Conservation (phyloP, 2,113 vertebrate genomes). For the Catagonus wagneri region DNA sequence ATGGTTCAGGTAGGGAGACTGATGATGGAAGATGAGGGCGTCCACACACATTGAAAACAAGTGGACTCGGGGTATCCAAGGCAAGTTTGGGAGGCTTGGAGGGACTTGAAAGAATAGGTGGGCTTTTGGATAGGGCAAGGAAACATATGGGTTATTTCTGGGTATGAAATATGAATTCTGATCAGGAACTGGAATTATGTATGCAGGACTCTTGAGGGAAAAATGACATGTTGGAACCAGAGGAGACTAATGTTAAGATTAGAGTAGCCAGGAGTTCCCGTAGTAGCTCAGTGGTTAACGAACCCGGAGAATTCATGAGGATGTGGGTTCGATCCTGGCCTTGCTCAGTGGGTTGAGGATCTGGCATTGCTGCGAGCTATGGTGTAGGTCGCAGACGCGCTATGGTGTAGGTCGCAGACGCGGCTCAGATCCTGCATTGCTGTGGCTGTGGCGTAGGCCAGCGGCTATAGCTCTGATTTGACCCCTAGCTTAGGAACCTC, state of each 20-base stretch:
- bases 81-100: background rate
- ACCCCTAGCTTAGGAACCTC: too few species aligned
- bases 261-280: background rate
- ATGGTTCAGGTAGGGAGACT: background rate
- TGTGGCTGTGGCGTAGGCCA: too few species aligned
- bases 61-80: background rate
- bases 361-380: too few species aligned
- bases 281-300: too few species aligned
- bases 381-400: too few species aligned
- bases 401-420: too few species aligned
- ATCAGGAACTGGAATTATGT: background rate
- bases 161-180: background rate
- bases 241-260: background rate
- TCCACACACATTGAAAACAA: rapidly evolving
- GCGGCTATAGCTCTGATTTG: too few species aligned
- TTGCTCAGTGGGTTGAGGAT: too few species aligned
- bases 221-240: background rate
- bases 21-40: background rate
- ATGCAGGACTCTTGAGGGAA: background rate
- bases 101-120: background rate
- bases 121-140: background rate
- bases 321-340: too few species aligned
- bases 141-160: background rate
- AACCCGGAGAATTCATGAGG: too few species aligned
- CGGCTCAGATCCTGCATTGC: too few species aligned